Percentiles rank a stretch among this genome's conserved stretches.
These are phyloP conservation scores for Gastrophysa polygoni DNA, from an alignment of 2,888 invertebrate species.

Conservation along the genomic window DNA sequence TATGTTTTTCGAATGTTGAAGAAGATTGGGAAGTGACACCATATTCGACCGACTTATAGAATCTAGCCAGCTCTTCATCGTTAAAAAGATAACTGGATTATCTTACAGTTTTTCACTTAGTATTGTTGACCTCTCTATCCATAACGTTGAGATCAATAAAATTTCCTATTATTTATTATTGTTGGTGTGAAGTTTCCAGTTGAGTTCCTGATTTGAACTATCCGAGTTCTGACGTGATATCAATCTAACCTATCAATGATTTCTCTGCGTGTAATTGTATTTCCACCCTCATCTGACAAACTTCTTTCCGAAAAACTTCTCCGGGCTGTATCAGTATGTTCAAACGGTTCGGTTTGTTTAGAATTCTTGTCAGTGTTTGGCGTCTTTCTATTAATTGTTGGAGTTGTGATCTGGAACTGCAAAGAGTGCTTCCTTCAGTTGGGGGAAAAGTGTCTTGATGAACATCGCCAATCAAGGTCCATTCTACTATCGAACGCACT, in stretches of 20 bases:
- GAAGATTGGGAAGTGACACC: too few species aligned
- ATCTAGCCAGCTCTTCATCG: too few species aligned
- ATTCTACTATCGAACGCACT: constrained; percentile 56
- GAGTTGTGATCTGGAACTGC: constrained; percentile 56
- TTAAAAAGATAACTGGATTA: too few species aligned
- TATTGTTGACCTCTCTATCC: too few species aligned
- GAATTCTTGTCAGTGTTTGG: constrained; percentile 56
- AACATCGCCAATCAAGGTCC: constrained; percentile 58
- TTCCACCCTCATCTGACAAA: constrained; percentile 1
- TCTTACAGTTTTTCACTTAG: too few species aligned
- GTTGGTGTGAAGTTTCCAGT: too few species aligned
- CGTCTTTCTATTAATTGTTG: constrained; percentile 58
- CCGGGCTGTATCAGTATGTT: constrained; percentile 12
- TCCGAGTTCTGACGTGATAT: too few species aligned
- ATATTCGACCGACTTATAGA: too few species aligned
- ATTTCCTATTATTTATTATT: too few species aligned
- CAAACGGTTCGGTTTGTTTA: constrained; percentile 45
- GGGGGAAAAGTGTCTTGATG: constrained; percentile 55
- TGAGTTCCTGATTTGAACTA: too few species aligned
- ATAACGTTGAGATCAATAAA: too few species aligned
- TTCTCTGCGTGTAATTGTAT: not conserved
- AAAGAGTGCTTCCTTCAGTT: constrained; percentile 44
- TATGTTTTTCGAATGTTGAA: too few species aligned
- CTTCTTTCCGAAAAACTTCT: constrained; percentile 1
- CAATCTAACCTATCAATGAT: not conserved